Evolutionary conservation across 2,888 invertebrate genomes (phyloP).

Genomic region (Leptura quadrifasciata): DNA sequence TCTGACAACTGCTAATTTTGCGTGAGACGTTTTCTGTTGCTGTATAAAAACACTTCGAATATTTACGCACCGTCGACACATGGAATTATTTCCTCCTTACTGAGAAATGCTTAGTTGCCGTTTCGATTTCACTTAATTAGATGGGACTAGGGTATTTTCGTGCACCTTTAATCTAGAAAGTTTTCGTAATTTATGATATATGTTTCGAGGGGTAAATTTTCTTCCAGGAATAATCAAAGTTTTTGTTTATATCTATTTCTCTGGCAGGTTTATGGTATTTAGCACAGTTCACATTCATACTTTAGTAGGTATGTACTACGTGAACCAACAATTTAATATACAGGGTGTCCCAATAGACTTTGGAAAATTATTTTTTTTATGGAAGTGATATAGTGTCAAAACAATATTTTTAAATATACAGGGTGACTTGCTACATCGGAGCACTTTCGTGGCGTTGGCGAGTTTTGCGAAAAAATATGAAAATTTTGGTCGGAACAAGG

Average conservation of each 20-base stretch:
- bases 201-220: conserved; percentile 3
- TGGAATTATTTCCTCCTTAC: conserved; percentile 68
- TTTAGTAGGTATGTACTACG: no score
- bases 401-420: no score
- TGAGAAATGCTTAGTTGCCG: conserved; percentile 63
- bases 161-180: conserved; percentile 53
- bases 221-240: background rate
- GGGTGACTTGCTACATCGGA: no score
- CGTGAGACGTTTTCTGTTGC: conserved; percentile 62
- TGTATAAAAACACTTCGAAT: conserved; percentile 57
- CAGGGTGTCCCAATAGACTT: no score
- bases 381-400: no score
- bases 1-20: conserved; percentile 72
- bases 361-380: no score
- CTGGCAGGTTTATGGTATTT: background rate
- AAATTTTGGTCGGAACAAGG: no score
- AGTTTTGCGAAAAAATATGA: no score
- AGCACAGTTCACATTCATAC: no score
- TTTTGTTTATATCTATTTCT: background rate
- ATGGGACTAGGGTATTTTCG: conserved; percentile 62
- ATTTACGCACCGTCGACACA: conserved; percentile 67
- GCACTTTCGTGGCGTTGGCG: no score
- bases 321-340: no score
- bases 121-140: conserved; percentile 63
- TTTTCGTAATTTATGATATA: conserved; percentile 44